Conservation (phyloP, 2,888 invertebrate genomes). For the Dynastes maya region DNA sequence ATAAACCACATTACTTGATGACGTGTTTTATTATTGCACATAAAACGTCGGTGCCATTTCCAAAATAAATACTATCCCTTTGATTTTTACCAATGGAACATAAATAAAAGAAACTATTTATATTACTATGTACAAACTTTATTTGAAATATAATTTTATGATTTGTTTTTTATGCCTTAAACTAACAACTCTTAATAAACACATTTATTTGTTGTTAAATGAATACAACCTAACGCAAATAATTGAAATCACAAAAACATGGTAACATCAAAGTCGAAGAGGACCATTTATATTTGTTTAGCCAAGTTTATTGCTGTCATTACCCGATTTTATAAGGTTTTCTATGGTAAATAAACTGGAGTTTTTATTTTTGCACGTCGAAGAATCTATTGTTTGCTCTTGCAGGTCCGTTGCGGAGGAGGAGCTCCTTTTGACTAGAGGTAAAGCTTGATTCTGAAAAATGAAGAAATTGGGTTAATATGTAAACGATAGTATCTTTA, state of each 20-base stretch:
- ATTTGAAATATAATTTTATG: constrained; percentile 55
- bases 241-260: constrained; percentile 63
- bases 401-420: constrained; percentile 12
- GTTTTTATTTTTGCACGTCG: constrained; percentile 65
- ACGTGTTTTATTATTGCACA: constrained; percentile 51
- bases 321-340: constrained; percentile 69
- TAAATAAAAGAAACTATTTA: constrained; percentile 48
- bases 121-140: constrained; percentile 51
- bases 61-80: constrained; percentile 50
- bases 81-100: constrained; percentile 45
- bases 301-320: constrained; percentile 63
- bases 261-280: constrained; percentile 63
- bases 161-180: constrained; percentile 55
- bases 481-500: neutral
- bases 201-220: constrained; percentile 52
- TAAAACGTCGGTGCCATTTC: constrained; percentile 51
- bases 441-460: constrained; percentile 65
- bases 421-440: constrained; percentile 60
- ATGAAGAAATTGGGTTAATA: constrained; percentile 52
- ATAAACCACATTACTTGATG: constrained; percentile 48
- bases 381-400: constrained; percentile 52
- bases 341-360: constrained; percentile 70
- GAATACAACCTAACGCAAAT: constrained; percentile 62
- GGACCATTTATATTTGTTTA: constrained; percentile 63
- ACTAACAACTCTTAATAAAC: constrained; percentile 52